A percentile compares a stretch with the other conserved stretches of the same genome.
Evolutionary conservation across 2,113 vertebrate genomes (phyloP).

Genomic region (Onychostruthus taczanowskii): DNA sequence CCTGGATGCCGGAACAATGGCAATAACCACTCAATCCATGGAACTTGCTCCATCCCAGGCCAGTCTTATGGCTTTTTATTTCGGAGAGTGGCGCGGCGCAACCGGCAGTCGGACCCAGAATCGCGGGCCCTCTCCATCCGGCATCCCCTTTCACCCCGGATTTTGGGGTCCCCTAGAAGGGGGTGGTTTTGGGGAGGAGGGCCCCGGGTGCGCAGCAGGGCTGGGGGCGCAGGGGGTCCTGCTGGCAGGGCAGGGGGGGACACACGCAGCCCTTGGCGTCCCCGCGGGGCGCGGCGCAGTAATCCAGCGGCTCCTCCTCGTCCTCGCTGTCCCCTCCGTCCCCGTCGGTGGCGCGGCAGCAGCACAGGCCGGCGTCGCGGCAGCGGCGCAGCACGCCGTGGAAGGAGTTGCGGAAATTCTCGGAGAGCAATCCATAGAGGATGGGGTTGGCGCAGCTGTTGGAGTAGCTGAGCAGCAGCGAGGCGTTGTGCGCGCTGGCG

Average conservation of each 20-base stretch:
- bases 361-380: slow-evolving; percentile 30
- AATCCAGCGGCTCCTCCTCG: slow-evolving; percentile 74
- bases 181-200: slow-evolving; percentile 65
- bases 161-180: slow-evolving; percentile 6
- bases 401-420: slow-evolving; percentile 88
- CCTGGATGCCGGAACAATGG: rapidly evolving
- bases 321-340: neutral
- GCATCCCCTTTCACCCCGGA: neutral
- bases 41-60: neutral
- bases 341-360: neutral
- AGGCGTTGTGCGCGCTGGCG: slow-evolving; percentile 85
- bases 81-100: neutral
- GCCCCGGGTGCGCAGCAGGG: slow-evolving; percentile 45
- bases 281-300: slow-evolving; percentile 42
- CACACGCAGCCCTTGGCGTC: slow-evolving; percentile 65
- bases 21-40: neutral
- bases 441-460: slow-evolving; percentile 92
- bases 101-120: rapidly evolving
- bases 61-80: slow-evolving; percentile 59
- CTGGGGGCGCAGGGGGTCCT: slow-evolving; percentile 51
- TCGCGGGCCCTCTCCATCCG: rapidly evolving
- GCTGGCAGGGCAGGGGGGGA: slow-evolving; percentile 52
- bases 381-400: slow-evolving; percentile 85
- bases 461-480: slow-evolving; percentile 87
- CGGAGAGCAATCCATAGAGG: slow-evolving; percentile 87